phyloP scores from a whole-genome alignment of 2,888 invertebrate genomes.

The Matsumyia berberina region DNA sequence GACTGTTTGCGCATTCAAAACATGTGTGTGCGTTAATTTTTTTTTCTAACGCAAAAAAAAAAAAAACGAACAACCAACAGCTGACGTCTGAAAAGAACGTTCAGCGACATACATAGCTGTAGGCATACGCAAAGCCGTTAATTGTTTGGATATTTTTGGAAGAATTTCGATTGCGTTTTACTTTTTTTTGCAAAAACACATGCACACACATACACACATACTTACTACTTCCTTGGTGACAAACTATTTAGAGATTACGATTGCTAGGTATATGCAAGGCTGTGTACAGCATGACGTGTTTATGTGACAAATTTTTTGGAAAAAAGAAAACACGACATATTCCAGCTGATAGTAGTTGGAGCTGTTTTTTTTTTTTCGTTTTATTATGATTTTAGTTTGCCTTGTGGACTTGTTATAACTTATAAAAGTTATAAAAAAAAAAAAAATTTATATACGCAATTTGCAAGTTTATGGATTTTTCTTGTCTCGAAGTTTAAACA shows the following conservation, averaged over 20 bases:
- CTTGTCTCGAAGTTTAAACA: conserved; percentile 32
- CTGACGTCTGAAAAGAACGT: neutral
- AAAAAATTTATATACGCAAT: conserved; percentile 25
- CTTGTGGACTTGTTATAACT: conserved; percentile 28
- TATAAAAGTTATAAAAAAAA: too few species aligned
- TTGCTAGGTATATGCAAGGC: neutral
- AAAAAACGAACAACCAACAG: neutral
- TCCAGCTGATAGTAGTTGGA: conserved; percentile 48
- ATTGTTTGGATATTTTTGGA: conserved; percentile 49
- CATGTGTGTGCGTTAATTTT: neutral
- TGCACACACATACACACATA: too few species aligned
- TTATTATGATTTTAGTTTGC: neutral
- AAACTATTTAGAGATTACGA: conserved; percentile 37
- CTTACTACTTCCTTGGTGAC: conserved; percentile 15
- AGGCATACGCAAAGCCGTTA: neutral
- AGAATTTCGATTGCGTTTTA: conserved; percentile 1
- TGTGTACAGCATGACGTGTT: conserved; percentile 8
- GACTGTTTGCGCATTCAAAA: neutral
- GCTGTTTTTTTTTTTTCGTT: conserved; percentile 1
- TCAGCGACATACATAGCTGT: neutral
- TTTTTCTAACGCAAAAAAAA: too few species aligned
- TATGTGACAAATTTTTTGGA: neutral
- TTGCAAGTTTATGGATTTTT: conserved; percentile 35
- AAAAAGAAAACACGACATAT: neutral
- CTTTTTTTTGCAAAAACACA: conserved; percentile 2